These are phyloP conservation scores for Rhopalosiphum maidis DNA, from an alignment of 1,140 invertebrate genomes.

Conservation along the genomic window DNA sequence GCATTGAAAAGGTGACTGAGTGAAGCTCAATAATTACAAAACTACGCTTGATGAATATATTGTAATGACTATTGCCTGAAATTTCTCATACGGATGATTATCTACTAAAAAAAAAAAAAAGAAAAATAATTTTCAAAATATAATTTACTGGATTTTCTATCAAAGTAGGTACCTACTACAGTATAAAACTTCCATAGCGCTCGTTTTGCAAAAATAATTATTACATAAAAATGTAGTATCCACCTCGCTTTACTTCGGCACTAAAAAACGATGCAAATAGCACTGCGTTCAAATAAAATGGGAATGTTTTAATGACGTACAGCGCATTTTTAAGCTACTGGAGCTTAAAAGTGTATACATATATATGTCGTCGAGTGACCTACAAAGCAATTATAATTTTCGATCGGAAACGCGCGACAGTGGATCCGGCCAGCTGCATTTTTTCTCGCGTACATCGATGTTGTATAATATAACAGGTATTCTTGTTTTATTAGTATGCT, in stretches of 20 bases:
- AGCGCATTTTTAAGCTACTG: not conserved
- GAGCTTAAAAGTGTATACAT: not conserved
- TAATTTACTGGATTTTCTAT: too few species aligned
- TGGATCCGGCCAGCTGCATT: not conserved
- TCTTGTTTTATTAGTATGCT: not conserved
- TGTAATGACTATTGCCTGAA: too few species aligned
- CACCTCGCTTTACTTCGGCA: not conserved
- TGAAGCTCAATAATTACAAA: too few species aligned
- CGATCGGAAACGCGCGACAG: not conserved
- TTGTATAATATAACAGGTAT: not conserved
- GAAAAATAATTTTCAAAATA: too few species aligned
- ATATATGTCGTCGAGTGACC: not conserved
- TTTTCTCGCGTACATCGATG: slow-evolving; percentile 1
- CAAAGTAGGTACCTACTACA: too few species aligned
- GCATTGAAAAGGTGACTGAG: too few species aligned
- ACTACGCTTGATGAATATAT: too few species aligned
- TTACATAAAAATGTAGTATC: not conserved
- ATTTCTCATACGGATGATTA: too few species aligned
- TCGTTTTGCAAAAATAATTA: not conserved
- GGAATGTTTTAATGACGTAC: not conserved
- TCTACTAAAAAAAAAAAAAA: too few species aligned
- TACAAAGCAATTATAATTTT: not conserved
- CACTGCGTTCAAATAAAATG: not conserved
- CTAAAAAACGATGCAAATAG: not conserved
- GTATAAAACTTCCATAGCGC: too few species aligned